These are phyloP conservation scores for Apotomis capreana DNA, from an alignment of 2,888 invertebrate genomes.

Conservation along the genomic window DNA sequence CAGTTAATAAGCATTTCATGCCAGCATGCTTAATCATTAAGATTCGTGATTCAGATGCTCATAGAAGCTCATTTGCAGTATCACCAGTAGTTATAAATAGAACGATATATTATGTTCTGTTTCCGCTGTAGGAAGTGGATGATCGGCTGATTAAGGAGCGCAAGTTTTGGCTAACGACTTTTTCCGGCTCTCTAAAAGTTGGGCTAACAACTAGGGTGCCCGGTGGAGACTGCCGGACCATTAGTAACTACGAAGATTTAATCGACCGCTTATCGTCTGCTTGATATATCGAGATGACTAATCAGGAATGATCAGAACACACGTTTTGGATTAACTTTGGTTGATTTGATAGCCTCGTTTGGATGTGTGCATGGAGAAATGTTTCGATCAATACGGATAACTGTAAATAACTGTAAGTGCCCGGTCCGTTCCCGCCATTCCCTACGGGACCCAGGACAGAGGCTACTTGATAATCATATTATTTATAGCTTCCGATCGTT, in stretches of 20 bases:
- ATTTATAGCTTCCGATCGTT: conserved; percentile 32
- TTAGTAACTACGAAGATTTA: conserved; percentile 11
- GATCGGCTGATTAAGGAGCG: conserved; percentile 11
- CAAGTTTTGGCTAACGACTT: conserved; percentile 16
- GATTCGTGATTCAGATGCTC: no score
- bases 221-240: neutral
- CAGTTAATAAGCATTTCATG: no score
- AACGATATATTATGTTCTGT: neutral
- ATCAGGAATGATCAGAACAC: neutral
- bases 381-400: conserved; percentile 28
- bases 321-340: neutral
- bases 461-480: conserved; percentile 15
- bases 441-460: conserved; percentile 12
- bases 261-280: conserved; percentile 1
- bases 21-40: no score
- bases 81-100: no score
- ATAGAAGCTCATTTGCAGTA: no score
- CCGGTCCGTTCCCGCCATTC: neutral
- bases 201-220: conserved; percentile 3
- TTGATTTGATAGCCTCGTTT: conserved; percentile 1
- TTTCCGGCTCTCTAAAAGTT: conserved; percentile 19
- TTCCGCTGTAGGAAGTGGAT: neutral
- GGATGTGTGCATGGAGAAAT: neutral
- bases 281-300: neutral
- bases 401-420: conserved; percentile 37